Evolutionary conservation across 2,113 vertebrate genomes (phyloP).

Genomic region (Miniopterus natalensis): DNA sequence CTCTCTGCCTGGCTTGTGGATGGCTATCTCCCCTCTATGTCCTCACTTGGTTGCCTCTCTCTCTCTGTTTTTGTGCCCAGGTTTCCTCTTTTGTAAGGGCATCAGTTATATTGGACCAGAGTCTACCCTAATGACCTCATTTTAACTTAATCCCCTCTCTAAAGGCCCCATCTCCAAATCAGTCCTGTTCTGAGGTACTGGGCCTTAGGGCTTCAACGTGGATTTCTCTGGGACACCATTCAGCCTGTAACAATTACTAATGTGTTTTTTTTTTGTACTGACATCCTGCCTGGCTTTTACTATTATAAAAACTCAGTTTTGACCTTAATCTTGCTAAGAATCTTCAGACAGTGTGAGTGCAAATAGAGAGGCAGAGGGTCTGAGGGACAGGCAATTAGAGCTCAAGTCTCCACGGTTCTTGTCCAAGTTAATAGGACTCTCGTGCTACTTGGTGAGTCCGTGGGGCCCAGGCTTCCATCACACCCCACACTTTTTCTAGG

Average conservation of each 20-base stretch:
- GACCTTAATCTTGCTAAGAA: neutral
- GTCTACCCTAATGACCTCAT: neutral
- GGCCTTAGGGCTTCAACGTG: neutral
- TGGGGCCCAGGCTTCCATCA: neutral
- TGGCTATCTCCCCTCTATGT: neutral
- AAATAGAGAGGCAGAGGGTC: neutral
- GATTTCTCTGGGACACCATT: neutral
- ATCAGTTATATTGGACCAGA: neutral
- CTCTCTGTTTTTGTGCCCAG: neutral
- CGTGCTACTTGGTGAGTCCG: neutral
- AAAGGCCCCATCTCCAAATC: neutral
- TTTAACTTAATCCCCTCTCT: neutral
- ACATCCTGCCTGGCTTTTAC: neutral
- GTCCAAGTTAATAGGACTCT: neutral
- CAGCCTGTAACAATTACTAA: neutral
- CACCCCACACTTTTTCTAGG: neutral
- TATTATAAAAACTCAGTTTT: neutral
- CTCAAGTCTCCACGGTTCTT: neutral
- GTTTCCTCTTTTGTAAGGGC: neutral
- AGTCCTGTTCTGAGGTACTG: neutral
- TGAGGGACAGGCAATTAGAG: neutral
- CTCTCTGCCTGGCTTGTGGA: neutral
- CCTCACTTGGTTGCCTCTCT: neutral
- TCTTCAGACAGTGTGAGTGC: neutral
- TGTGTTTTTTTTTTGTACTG: neutral